phyloP scores from a whole-genome alignment of 1,140 invertebrate species.

The Holcopasites calliopsidis region DNA sequence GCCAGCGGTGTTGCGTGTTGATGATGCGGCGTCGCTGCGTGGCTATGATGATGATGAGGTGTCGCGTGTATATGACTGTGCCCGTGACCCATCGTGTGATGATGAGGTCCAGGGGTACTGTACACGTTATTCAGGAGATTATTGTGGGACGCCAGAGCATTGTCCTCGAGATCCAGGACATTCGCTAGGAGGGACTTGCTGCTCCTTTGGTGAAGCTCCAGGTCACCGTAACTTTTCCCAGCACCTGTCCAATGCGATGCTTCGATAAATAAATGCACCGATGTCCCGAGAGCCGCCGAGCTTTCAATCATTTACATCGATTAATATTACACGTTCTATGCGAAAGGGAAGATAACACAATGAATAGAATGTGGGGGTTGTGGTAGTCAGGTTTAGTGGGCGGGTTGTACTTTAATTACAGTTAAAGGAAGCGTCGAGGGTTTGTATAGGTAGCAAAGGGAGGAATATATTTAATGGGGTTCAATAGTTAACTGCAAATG shows the following conservation, averaged over 20 bases:
- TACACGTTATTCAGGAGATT: slow-evolving; percentile 78
- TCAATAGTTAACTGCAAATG: background rate
- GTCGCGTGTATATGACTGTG: slow-evolving; percentile 76
- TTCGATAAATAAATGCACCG: background rate
- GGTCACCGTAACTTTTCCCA: slow-evolving; percentile 84
- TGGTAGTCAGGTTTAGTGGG: too few species aligned
- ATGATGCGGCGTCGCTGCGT: slow-evolving; percentile 76
- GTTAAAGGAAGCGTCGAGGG: too few species aligned
- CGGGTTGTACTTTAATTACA: too few species aligned
- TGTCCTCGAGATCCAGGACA: slow-evolving; percentile 95
- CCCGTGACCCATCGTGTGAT: slow-evolving; percentile 75
- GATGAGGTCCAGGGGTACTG: slow-evolving; percentile 76
- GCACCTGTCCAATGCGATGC: slow-evolving; percentile 64
- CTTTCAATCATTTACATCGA: background rate
- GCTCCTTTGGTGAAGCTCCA: slow-evolving; percentile 86
- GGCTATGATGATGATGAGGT: slow-evolving; percentile 77
- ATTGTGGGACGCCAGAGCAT: slow-evolving; percentile 77
- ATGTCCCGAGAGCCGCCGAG: too few species aligned
- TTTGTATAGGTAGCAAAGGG: too few species aligned
- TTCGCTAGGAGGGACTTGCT: slow-evolving; percentile 96
- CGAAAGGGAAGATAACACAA: too few species aligned
- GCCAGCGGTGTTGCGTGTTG: slow-evolving; percentile 74
- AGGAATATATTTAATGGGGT: background rate
- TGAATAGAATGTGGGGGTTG: too few species aligned
- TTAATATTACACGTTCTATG: too few species aligned